These are phyloP conservation scores for Gerris buenoi DNA, from an alignment of 1,140 invertebrate genomes.

Conservation along the genomic window DNA sequence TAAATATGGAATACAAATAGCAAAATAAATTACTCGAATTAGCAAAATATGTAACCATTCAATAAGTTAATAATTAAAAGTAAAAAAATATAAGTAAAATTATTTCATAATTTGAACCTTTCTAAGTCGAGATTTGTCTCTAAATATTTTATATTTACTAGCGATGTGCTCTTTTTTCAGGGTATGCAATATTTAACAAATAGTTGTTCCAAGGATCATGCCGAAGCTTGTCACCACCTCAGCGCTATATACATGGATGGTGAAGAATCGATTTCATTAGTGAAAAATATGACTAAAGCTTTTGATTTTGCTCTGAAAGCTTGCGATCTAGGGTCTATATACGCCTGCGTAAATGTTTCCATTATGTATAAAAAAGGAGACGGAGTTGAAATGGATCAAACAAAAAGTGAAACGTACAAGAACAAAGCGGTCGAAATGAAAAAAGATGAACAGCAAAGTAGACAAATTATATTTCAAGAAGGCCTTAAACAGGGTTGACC, in stretches of 20 bases:
- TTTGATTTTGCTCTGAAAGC: slow-evolving; percentile 55
- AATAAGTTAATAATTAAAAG: too few species aligned
- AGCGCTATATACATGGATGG: slow-evolving; percentile 62
- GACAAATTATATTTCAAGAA: slow-evolving; percentile 12
- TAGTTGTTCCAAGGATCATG: slow-evolving; percentile 51
- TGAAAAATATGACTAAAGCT: slow-evolving; percentile 55
- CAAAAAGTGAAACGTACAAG: slow-evolving; percentile 54
- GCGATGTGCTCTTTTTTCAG: too few species aligned
- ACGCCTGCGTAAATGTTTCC: slow-evolving; percentile 72
- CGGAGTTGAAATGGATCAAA: slow-evolving; percentile 50
- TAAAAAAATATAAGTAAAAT: too few species aligned
- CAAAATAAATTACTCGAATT: too few species aligned
- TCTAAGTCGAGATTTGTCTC: too few species aligned
- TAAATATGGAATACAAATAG: too few species aligned
- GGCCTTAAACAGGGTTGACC: slow-evolving; percentile 10
- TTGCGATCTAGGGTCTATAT: slow-evolving; percentile 56
- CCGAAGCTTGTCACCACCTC: slow-evolving; percentile 62
- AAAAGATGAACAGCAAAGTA: slow-evolving; percentile 32
- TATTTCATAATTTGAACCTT: too few species aligned
- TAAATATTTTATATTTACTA: too few species aligned
- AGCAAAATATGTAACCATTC: too few species aligned
- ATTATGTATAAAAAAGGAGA: slow-evolving; percentile 53
- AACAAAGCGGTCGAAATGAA: slow-evolving; percentile 50
- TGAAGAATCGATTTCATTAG: slow-evolving; percentile 42
- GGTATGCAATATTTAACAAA: slow-evolving; percentile 59